Evolutionary conservation across 2,797 vertebrate genomes (phyloP), one percentile per base, ranked within the genome.

Genomic region (Urocyon cinereoargenteus): DNA sequence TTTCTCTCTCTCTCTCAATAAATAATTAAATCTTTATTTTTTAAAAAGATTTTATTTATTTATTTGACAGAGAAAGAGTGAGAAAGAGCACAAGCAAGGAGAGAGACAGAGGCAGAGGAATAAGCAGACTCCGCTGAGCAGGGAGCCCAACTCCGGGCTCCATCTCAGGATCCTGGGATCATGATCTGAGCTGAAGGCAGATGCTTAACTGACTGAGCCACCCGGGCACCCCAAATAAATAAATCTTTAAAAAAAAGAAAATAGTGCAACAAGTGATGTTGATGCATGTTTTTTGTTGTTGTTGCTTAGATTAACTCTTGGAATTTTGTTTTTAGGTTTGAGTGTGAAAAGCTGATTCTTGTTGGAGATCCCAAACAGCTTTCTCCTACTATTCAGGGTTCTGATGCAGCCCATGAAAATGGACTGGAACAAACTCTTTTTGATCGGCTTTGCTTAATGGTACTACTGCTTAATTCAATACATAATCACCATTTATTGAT

Each of bases 351-450:
- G 97, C 97, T 99, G 14, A 93, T 99, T 96, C 98, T 99, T 66
- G 99, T 99, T 86, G 99, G 99, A 91, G 99, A 99, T 55, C 98
- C 99, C 9, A 99, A 98, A 95, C 99, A 99, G 19, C 94, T 99
- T 3, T 98, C 99, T 5, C 99, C 99, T 77, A 99, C 99, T 12
- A 78, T 99, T 95, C 99, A 99, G 95, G 99, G 99, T n/a, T 99
- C 99, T 28, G 99, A 99, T 73, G 98, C 98, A 6, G 86, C 96
- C 87, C 99, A 99, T n/a, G 97, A 87, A 28, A 97, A 96, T 82
- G 99, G 99, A 21, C 12, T 99, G 96, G 99, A 99, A 94, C 99
- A 99, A 98, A 99, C 99, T 10, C 99, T 99, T 0, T 99, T 99
- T 91, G 98, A 99, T 92, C 96, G 99, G 6, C 99, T 99, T 55